These are phyloP conservation scores for Leuctra nigra DNA, from an alignment of 2,888 invertebrate genomes.

Conservation along the genomic window DNA sequence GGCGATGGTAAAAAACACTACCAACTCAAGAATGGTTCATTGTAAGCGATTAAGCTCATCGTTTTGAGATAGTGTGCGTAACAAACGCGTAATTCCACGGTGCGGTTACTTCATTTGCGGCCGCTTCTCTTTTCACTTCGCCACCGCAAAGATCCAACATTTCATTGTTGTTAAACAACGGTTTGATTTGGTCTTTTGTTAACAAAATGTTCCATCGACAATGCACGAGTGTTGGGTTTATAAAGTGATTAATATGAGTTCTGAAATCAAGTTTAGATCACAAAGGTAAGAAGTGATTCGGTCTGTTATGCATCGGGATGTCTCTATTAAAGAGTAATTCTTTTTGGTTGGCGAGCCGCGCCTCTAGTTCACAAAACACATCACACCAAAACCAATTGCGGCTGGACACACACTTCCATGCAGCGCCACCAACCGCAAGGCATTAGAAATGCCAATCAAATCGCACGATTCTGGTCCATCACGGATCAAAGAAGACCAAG, in stretches of 20 bases:
- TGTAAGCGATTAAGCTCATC: constrained; percentile 9
- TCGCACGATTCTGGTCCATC: too few relatives aligned
- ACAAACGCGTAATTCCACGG: neutral
- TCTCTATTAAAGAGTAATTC: constrained; percentile 3
- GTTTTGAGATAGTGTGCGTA: constrained; percentile 8
- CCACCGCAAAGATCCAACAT: neutral
- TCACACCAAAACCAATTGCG: neutral
- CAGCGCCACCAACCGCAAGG: constrained; percentile 2
- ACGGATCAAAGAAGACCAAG: too few relatives aligned
- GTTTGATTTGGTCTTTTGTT: constrained; percentile 16
- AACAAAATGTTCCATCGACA: constrained; percentile 13
- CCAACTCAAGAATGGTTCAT: constrained; percentile 4
- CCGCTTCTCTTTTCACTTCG: neutral
- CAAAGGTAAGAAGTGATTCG: neutral
- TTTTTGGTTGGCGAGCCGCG: constrained; percentile 11
- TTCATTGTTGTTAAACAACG: constrained; percentile 12
- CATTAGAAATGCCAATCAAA: constrained; percentile 16
- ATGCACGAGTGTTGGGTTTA: constrained; percentile 10
- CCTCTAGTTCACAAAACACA: neutral
- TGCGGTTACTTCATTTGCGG: neutral
- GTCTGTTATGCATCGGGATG: constrained; percentile 5
- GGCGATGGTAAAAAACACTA: constrained; percentile 1
- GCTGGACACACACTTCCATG: constrained; percentile 2
- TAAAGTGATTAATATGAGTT: constrained; percentile 4
- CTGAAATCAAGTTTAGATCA: neutral